phyloP scores from a whole-genome alignment of 1,140 invertebrate species.

The Parapsyche elsis region DNA sequence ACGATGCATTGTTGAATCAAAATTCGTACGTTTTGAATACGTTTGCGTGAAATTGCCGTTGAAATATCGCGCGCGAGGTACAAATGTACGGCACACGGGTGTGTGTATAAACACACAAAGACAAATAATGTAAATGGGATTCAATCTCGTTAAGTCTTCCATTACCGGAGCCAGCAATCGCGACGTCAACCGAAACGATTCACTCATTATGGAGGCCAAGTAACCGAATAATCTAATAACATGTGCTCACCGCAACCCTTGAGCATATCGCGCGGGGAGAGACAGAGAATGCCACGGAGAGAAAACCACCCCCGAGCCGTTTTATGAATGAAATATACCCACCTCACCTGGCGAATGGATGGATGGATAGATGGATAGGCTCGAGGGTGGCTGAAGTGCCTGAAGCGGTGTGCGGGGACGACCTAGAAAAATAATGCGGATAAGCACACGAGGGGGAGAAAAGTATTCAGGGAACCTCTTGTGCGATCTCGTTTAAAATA shows the following conservation, averaged over 20 bases:
- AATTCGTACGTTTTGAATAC: no score
- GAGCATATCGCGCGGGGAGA: constrained; percentile 20
- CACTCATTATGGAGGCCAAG: constrained; percentile 52
- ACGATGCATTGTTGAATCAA: no score
- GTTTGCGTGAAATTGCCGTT: not conserved
- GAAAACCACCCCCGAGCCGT: constrained; percentile 42
- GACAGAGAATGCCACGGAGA: constrained; percentile 24
- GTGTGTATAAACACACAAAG: constrained; percentile 33
- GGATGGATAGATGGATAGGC: not conserved
- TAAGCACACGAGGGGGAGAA: not conserved
- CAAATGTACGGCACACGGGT: not conserved
- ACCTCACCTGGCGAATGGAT: constrained; percentile 46
- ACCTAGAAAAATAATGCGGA: constrained; percentile 29
- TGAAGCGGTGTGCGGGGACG: not conserved
- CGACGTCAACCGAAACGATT: constrained; percentile 53
- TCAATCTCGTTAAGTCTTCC: constrained; percentile 51
- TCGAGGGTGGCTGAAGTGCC: not conserved
- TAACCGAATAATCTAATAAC: constrained; percentile 56
- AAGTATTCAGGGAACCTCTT: not conserved
- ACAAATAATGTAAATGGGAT: constrained; percentile 53
- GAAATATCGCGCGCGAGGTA: not conserved
- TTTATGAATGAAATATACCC: constrained; percentile 54
- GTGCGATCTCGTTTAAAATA: no score
- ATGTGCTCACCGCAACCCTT: constrained; percentile 52
- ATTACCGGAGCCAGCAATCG: constrained; percentile 47